Evolutionary conservation across 2,888 invertebrate genomes (phyloP).

Genomic region (Agrotis exclamationis): DNA sequence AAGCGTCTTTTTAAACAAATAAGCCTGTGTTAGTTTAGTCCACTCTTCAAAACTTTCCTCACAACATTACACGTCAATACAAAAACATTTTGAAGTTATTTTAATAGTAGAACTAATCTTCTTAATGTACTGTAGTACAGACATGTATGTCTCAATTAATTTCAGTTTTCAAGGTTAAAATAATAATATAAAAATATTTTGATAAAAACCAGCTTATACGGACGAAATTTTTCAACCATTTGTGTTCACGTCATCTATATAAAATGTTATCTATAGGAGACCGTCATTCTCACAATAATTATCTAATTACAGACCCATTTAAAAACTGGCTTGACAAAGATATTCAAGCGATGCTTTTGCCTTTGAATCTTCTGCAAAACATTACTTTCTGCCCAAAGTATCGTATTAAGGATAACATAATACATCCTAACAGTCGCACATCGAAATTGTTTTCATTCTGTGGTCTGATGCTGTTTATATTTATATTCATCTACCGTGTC

Average conservation of each 20-base stretch:
- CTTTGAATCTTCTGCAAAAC: constrained; percentile 45
- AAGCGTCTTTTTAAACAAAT: too few species aligned
- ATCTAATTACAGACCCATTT: background rate
- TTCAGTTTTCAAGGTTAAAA: too few species aligned
- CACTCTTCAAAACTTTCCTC: too few species aligned
- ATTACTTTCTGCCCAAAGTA: constrained; percentile 45
- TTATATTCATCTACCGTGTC: background rate
- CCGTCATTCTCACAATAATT: background rate
- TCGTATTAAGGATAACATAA: constrained; percentile 42
- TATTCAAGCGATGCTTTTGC: constrained; percentile 45
- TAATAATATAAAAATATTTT: too few species aligned
- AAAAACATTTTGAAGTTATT: background rate
- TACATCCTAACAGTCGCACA: constrained; percentile 23
- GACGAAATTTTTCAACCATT: background rate
- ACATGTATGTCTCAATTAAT: too few species aligned
- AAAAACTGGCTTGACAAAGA: constrained; percentile 39
- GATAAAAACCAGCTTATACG: too few species aligned
- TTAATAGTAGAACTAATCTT: background rate
- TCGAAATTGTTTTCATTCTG: constrained; percentile 4
- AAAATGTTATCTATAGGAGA: background rate
- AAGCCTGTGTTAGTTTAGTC: too few species aligned
- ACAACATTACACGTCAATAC: background rate
- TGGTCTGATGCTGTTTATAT: background rate
- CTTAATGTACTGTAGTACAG: background rate
- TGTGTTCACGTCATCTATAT: background rate